Evolutionary conservation across 2,113 vertebrate species (phyloP).

Genomic region (Callionymus lyra): DNA sequence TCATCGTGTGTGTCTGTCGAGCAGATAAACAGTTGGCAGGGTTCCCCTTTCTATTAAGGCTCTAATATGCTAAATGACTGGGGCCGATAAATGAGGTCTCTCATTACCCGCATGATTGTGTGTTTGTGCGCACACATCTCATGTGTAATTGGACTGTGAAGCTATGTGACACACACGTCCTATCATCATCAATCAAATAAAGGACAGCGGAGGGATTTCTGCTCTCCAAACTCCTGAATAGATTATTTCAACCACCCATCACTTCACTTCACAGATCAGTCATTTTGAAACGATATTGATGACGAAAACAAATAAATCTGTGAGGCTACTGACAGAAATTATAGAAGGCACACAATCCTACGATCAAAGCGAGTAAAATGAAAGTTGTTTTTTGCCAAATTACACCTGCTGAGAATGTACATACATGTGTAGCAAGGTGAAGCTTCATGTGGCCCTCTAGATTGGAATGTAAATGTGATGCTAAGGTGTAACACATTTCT

Average conservation of each 20-base stretch:
- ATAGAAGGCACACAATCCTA: too few relatives aligned
- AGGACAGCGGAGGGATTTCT: slow-evolving; percentile 17
- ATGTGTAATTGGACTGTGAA: slow-evolving; percentile 50
- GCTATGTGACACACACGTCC: slow-evolving; percentile 35
- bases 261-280: too few relatives aligned
- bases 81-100: slow-evolving; percentile 56
- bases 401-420: too few relatives aligned
- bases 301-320: too few relatives aligned
- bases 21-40: slow-evolving; percentile 69
- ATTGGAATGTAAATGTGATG: too few relatives aligned
- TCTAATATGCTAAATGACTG: slow-evolving; percentile 60
- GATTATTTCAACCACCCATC: slow-evolving; percentile 1
- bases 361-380: too few relatives aligned
- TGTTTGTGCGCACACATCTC: slow-evolving; percentile 16
- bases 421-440: too few relatives aligned
- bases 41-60: slow-evolving; percentile 67
- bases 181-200: slow-evolving; percentile 31
- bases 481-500: too few relatives aligned
- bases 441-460: too few relatives aligned
- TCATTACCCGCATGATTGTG: slow-evolving; percentile 31
- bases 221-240: slow-evolving; percentile 5
- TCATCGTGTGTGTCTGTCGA: slow-evolving; percentile 26
- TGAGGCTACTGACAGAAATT: too few relatives aligned
- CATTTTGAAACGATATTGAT: too few relatives aligned
- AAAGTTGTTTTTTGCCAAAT: too few relatives aligned